Base-by-base conservation (phyloP, 2,113 vertebrate genomes). In the Canis aureus region DNA sequence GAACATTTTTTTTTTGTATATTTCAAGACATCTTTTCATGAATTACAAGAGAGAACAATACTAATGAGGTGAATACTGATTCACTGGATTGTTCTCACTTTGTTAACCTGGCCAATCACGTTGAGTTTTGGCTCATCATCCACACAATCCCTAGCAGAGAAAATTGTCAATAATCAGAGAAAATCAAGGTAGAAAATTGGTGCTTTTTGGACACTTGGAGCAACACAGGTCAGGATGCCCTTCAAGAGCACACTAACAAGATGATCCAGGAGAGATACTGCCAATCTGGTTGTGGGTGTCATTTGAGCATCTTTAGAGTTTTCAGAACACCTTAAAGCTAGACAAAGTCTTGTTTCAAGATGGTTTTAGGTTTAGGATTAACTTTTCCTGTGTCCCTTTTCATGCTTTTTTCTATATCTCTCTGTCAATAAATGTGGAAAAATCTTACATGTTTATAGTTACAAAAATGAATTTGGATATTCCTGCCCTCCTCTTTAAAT, bases 141-240 rank as follows among this genome's bases (percentile, higher is more conserved):
- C 84, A 84, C 96, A 92, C 29, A 64, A n/a, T 95, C 38, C 11
- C 88, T 98, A 82, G 81, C 90, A 94, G 96, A 97, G 97, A 97
- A 98, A 97, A 98, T 97, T 97, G 97, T 90, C 97, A 93, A 97
- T 97, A 98, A 97, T 97, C 96, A 97, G 96, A 96, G 88, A 97
- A 96, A 97, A 97, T 97, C 94, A 97, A 95, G 92, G 94, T 92
- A 96, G 94, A 97, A 97, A 98, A 98, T 98, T 98, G 27, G 74
- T 95, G 81, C 67, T 97, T 97, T 97, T 60, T 95, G 97, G 81
- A 87, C 97, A 96, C 95, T 91, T 96, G 93, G 59, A 80, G 80
- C 73, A 96, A 69, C 90, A 62, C 3, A 96, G 73, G 84, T 97
- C 91, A 93, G 83, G 74, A 67, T 97, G 95, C 38, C 95, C 91